Conservation (phyloP, 2,113 vertebrate species). For the Zeus faber region DNA sequence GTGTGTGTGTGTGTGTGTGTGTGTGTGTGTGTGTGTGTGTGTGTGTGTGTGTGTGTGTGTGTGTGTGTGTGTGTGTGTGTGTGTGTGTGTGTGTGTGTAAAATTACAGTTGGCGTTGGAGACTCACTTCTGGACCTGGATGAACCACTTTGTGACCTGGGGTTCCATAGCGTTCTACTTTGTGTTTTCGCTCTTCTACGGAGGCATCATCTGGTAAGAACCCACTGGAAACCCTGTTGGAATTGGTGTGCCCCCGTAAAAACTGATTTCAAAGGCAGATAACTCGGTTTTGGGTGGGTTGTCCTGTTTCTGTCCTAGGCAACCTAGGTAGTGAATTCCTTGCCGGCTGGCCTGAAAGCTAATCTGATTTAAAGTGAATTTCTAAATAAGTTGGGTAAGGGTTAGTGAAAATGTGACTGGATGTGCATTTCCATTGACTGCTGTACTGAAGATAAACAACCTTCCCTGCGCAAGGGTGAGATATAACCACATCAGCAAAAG, state of each 20-base stretch:
- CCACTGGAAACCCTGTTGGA: background rate
- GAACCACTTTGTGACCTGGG: slow-evolving; percentile 98
- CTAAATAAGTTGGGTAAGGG: background rate
- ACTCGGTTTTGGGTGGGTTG: background rate
- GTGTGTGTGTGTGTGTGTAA: slow-evolving; percentile 22
- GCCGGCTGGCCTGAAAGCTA: no score
- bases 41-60: background rate
- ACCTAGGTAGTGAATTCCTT: no score
- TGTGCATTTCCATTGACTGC: background rate
- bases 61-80: slow-evolving; percentile 8
- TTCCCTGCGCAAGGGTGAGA: no score
- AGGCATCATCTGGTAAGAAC: slow-evolving; percentile 92
- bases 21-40: background rate
- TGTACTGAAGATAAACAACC: no score
- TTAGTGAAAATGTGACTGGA: background rate
- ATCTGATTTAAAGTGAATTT: no score
- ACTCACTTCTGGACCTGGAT: slow-evolving; percentile 99
- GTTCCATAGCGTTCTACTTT: slow-evolving; percentile 97
- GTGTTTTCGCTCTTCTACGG: slow-evolving; percentile 98
- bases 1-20: slow-evolving; percentile 1
- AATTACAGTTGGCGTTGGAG: slow-evolving; percentile 89
- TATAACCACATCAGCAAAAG: no score
- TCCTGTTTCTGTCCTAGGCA: no score
- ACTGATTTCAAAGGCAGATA: background rate
- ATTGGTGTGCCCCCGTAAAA: background rate